These are phyloP conservation scores for Zaprionus taronus DNA, from an alignment of 1,140 invertebrate genomes.

Conservation along the genomic window DNA sequence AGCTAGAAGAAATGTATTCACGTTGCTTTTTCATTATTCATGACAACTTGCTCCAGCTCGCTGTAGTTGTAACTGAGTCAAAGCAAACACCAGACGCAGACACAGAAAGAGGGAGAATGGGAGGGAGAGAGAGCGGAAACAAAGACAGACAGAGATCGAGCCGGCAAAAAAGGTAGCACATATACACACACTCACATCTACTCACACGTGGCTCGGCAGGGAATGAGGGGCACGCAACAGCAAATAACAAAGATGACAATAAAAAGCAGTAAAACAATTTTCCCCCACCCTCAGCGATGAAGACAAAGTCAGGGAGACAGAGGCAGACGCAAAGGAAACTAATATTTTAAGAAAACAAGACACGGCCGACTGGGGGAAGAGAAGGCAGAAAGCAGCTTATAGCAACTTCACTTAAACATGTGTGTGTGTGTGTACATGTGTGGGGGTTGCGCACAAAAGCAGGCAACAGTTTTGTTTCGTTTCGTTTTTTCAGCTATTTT, in stretches of 20 bases:
- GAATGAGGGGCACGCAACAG: constrained; percentile 3
- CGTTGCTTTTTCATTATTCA: constrained; percentile 82
- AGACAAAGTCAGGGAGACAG: constrained; percentile 46
- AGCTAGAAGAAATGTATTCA: constrained; percentile 70
- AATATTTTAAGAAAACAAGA: constrained; percentile 81
- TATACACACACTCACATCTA: constrained; percentile 4
- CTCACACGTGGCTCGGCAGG: background rate
- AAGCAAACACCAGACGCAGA: constrained; percentile 66
- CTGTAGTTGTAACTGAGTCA: constrained; percentile 71
- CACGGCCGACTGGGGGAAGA: constrained; percentile 38
- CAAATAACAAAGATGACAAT: constrained; percentile 81
- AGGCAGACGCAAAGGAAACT: constrained; percentile 64
- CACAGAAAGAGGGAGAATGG: constrained; percentile 5
- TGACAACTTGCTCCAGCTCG: constrained; percentile 74
- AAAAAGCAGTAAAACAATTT: constrained; percentile 83
- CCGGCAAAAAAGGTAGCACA: constrained; percentile 22
- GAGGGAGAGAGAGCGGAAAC: background rate
- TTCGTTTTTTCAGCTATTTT: constrained; percentile 1
- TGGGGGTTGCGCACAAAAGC: constrained; percentile 35
- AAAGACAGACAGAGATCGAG: background rate
- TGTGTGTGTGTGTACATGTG: constrained; percentile 43
- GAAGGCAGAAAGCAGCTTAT: constrained; percentile 29
- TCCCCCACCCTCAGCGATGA: constrained; percentile 5
- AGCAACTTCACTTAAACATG: constrained; percentile 29
- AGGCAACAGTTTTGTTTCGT: constrained; percentile 67